Conservation (phyloP, 2,797 vertebrate species). For the Syngnathus rostellatus region DNA sequence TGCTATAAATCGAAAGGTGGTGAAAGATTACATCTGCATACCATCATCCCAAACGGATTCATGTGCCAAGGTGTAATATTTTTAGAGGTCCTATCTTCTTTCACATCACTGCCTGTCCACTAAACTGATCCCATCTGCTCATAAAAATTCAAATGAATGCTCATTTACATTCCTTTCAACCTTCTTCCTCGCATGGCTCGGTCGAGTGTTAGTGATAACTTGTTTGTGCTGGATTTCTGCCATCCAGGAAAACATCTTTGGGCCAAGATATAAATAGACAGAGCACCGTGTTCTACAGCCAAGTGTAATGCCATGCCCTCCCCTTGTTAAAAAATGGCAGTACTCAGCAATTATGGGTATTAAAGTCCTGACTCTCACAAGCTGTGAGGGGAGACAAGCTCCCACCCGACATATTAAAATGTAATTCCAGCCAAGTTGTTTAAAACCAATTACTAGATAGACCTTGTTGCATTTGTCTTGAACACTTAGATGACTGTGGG, state of each 20-base stretch:
- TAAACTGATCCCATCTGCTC: constrained; percentile 4
- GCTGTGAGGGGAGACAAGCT: constrained; percentile 20
- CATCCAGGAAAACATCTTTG: constrained; percentile 36
- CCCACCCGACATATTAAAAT: constrained; percentile 27
- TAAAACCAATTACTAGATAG: constrained; percentile 10
- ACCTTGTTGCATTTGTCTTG: constrained; percentile 10
- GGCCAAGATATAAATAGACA: constrained; percentile 51
- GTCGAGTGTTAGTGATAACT: constrained; percentile 42
- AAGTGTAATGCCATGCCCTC: constrained; percentile 36
- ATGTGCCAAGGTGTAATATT: constrained; percentile 5
- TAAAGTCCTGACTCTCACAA: constrained; percentile 28
- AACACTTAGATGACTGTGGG: background rate
- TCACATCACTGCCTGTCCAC: constrained; percentile 10
- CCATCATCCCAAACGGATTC: background rate
- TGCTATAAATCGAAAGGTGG: background rate
- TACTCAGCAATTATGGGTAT: constrained; percentile 48
- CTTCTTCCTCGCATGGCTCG: constrained; percentile 43
- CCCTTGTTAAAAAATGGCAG: constrained; percentile 11
- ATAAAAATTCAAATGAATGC: constrained; percentile 6
- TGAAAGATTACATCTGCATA: background rate
- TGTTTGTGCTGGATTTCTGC: constrained; percentile 48
- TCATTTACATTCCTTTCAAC: constrained; percentile 42
- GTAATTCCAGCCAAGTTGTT: constrained; percentile 30
- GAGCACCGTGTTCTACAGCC: constrained; percentile 36
- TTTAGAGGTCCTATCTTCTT: background rate